phyloP scores from a whole-genome alignment of 92 coral and sea anemone species.

The Epizoanthus stellaris region DNA sequence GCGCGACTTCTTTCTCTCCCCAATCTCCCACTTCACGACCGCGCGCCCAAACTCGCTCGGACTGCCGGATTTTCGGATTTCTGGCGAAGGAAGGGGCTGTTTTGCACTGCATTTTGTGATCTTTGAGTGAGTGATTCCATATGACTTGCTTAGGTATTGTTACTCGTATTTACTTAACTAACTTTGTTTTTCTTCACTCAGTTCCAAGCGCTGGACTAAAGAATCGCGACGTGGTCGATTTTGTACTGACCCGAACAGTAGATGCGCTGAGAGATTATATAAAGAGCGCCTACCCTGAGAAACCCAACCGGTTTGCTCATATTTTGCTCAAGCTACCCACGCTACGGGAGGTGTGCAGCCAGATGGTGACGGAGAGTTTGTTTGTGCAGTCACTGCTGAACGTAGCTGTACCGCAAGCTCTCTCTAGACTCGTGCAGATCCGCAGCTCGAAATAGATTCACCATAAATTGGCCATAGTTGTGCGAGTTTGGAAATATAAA shows the following conservation, averaged over 20 bases:
- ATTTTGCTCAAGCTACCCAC: slow-evolving; percentile 93
- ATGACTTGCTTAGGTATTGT: neutral
- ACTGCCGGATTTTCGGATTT: too few relatives aligned
- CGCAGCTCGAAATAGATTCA: slow-evolving; percentile 10
- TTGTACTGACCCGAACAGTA: slow-evolving; percentile 82
- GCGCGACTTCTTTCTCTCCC: too few relatives aligned
- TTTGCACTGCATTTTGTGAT: neutral
- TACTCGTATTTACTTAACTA: neutral
- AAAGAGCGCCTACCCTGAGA: slow-evolving; percentile 92
- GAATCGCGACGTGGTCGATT: slow-evolving; percentile 85
- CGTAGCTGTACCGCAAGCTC: slow-evolving; percentile 83
- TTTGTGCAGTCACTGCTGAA: slow-evolving; percentile 91
- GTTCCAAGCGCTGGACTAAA: slow-evolving; percentile 85
- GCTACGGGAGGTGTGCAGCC: slow-evolving; percentile 80
- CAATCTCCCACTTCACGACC: too few relatives aligned
- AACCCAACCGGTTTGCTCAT: slow-evolving; percentile 96
- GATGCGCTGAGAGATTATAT: slow-evolving; percentile 95
- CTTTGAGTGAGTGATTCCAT: neutral
- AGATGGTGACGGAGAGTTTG: slow-evolving; percentile 81
- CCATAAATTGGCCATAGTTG: too few relatives aligned
- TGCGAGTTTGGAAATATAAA: too few relatives aligned
- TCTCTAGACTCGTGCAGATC: slow-evolving; percentile 68
- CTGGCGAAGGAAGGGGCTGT: too few relatives aligned
- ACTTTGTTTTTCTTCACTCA: slow-evolving; percentile 13
- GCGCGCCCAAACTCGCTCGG: too few relatives aligned